Evolutionary conservation across 2,888 invertebrate species (phyloP), one percentile per base, ranked within the genome.

Genomic region (Orthosia gracilis): DNA sequence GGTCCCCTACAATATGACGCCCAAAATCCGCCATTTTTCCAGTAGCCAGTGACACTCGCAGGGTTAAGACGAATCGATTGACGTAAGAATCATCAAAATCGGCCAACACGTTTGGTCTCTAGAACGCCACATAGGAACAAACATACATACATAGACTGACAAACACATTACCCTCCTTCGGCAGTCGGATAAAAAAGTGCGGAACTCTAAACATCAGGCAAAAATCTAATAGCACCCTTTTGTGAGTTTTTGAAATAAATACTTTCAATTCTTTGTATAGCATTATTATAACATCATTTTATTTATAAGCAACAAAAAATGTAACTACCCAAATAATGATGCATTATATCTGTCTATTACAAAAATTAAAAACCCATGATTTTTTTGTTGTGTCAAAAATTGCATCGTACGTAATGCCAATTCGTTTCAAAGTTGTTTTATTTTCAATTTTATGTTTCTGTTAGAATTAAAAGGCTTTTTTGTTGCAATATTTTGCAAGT

Each of bases 231-330:
- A 17, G 45, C 18, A 1, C 17, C 23, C 45, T 54, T 40, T 40
- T 40, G 3, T 49, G 12, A 3, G n/a, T n/a, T 73, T 76, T 40
- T 17, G 13, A 47, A 23, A 13, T 70, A 78, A 74, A 78, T 78
- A 52, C 58, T 11, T 31, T 47, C 18, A 70, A 71, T 59, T 70
- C 13, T 49, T 18, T 47, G 3, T 17, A 5, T 18, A 23, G 15
- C 50, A n/a, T 77, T 55, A 55, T 77, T 4, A 55, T 15, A 26
- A n/a, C 58, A 21, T 40, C 13, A 59, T 59, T 78, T 50, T 40
- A 23, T 49, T 49, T 49, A 26, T 2, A 1, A 4, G 15, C 17
- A 3, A 50, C 18, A 77, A 74, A 74, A 74, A 50, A 4, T 17
- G 0, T 15, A 15, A 77, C 58, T 7, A 40, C 13, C 45, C 13